Evolutionary conservation across 2,888 invertebrate species (phyloP).

Genomic region (Tuta absoluta): DNA sequence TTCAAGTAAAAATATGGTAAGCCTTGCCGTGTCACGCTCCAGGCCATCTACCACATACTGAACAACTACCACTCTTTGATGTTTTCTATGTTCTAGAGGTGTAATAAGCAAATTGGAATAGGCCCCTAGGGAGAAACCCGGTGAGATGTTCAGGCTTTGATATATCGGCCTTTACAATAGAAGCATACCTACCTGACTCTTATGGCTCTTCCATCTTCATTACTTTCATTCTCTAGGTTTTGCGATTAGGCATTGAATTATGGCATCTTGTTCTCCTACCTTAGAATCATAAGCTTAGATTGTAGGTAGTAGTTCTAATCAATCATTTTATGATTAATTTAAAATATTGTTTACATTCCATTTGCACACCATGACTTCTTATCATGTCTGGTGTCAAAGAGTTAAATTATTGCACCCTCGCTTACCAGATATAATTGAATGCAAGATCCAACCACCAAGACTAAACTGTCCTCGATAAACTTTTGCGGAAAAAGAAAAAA

Average conservation of each 20-base stretch:
- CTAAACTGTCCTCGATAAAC: neutral
- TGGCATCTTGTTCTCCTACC: neutral
- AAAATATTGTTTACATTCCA: neutral
- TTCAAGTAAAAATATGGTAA: conserved; percentile 24
- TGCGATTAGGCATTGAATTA: conserved; percentile 1
- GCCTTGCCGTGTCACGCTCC: conserved; percentile 12
- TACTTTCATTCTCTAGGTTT: neutral
- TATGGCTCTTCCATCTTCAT: conserved; percentile 4
- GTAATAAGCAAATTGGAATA: conserved; percentile 25
- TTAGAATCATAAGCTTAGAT: neutral
- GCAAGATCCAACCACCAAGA: conserved; percentile 6
- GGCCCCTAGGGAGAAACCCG: conserved; percentile 5
- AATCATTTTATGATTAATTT: neutral
- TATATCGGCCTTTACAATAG: conserved; percentile 4
- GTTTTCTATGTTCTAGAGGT: conserved; percentile 22
- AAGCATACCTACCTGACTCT: neutral
- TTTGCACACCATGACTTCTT: neutral
- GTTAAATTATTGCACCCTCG: neutral
- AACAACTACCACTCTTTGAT: conserved; percentile 16
- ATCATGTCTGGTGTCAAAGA: neutral
- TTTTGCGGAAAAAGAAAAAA: neutral
- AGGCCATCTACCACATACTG: neutral
- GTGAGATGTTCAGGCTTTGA: conserved; percentile 17
- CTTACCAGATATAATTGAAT: neutral
- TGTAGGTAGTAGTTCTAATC: neutral